A percentile compares a stretch with the other conserved stretches of the same genome.
These are phyloP conservation scores for Zygaena filipendulae DNA, from an alignment of 2,888 invertebrate species.

Conservation along the genomic window DNA sequence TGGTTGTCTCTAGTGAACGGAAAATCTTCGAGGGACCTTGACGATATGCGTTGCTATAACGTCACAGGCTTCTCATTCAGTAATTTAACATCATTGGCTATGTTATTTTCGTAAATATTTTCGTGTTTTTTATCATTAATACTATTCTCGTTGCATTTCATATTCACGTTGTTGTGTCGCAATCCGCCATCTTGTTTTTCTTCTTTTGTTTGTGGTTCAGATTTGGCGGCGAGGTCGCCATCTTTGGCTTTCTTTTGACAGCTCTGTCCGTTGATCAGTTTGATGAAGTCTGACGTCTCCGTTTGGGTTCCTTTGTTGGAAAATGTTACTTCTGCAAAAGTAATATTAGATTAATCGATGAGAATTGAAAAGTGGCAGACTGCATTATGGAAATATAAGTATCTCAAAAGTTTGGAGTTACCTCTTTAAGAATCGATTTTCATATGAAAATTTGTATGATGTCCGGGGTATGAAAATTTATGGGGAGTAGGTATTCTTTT, in stretches of 20 bases:
- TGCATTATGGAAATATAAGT: no score
- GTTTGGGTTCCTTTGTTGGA: constrained; percentile 52
- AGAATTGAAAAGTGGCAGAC: no score
- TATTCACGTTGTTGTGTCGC: no score
- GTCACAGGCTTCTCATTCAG: constrained; percentile 34
- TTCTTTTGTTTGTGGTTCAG: constrained; percentile 16
- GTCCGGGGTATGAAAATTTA: no score
- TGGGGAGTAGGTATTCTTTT: no score
- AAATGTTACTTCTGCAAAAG: constrained; percentile 33
- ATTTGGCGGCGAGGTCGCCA: constrained; percentile 12
- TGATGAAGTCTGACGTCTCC: constrained; percentile 38
- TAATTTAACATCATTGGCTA: constrained; percentile 16
- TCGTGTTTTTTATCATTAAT: no score
- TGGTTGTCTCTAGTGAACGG: constrained; percentile 28
- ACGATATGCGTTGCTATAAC: constrained; percentile 55
- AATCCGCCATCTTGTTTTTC: constrained; percentile 13
- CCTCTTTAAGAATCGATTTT: no score
- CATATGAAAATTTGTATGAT: no score
- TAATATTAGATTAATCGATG: constrained; percentile 1
- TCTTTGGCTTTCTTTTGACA: no score
- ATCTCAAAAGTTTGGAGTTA: no score
- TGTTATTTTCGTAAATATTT: constrained; percentile 13
- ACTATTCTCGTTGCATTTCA: no score
- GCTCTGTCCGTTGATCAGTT: constrained; percentile 41
- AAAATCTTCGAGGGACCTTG: constrained; percentile 42